Base-by-base conservation (phyloP, 1,140 invertebrate species). In the Polypedilum vanderplanki region DNA sequence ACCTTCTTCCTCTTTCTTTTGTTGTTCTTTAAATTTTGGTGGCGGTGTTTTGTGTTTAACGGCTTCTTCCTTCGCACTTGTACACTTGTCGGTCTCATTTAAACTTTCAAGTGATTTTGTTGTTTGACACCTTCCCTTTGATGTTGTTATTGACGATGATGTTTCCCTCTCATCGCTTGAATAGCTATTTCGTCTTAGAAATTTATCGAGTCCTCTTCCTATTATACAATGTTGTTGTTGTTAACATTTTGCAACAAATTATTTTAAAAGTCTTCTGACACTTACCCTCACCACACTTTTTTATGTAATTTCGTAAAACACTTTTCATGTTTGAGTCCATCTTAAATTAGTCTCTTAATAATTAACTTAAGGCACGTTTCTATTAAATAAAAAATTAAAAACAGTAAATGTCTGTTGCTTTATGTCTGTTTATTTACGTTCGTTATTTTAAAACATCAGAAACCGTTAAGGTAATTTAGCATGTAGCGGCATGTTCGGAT, bases 81-180 rank as follows among this genome's bases (percentile, higher is more conserved):
- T 1, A 33, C 24, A 33, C 24, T 33, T 33, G 24, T 5, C 5
- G 8, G 46, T n/a, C 15, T 57, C 46, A 57, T 57, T 57, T 15
- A 57, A 15, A 57, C n/a, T 57, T 57, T 57, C 46, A n/a, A 57
- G n/a, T n/a, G 46, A 57, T 57, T 57, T 57, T 57, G 46, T 57
- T 57, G 4, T 57, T n/a, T n/a, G 46, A n/a, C 46, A 57, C 8
- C 3, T 57, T 15, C 10, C 46, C 5, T 57, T 57, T 15, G 10
- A 57, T 70, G 65, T 70, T 20, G 65, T 70, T 70, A 70, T 70
- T 57, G 46, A n/a, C 9, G 65, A 70, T 18, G 65, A n/a, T 70
- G 65, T 70, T 9, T 70, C 65, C 9, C 65, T n/a, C 20, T 70
- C 65, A 18, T 70, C 65, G 17, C 65, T 70, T 10, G 65, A 70